Evolutionary conservation across 1,140 invertebrate genomes (phyloP), one percentile per base, ranked within the genome.

Genomic region (Zaprionus ghesquierei): DNA sequence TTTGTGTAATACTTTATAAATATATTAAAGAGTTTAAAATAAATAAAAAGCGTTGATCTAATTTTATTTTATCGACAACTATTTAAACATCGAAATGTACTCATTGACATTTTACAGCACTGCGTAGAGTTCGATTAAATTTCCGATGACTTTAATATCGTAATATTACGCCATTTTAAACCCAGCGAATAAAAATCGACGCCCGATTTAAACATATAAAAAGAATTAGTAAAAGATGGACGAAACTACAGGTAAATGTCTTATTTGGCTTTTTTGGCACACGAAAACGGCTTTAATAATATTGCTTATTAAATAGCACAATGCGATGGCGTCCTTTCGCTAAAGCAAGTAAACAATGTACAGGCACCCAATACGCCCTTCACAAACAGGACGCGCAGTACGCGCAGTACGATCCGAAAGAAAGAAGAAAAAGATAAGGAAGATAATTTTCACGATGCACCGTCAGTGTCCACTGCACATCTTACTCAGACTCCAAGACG

Each of bases 401-500:
- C 18, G 41, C 41, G 41, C 18, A 46, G 41, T 46, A 46, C 18
- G 18, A 44, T 44, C 18, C 9, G 5, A 18, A 44, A 44, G 41
- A 18, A 20, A 12, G 10, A 3, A 3, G 41, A 46, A 2, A 44
- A 9, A 20, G 41, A 46, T 9, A 20, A 46, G 20, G 41, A 46
- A 3, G 41, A 46, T 46, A n/a, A 12, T 29, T 29, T 29, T 5
- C 27, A 29, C 27, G 25, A 6, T 54, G 15, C 51, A 54, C 20
- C 51, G 27, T 29, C 27, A 1, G 13, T 31, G 33, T 55, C 12
- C 51, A 12, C 13, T 4, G 20, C 33, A 9, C 20, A 18, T 0
- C 5, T 1, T 15, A 27, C n/a, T n/a, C 79, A 91, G 31, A 91
- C 90, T 0, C 90, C 90, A 2, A 25, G 90, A 2, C 80, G 90